Evolutionary conservation across 2,113 vertebrate genomes (phyloP).

Genomic region (Melanotaenia duboulayi): DNA sequence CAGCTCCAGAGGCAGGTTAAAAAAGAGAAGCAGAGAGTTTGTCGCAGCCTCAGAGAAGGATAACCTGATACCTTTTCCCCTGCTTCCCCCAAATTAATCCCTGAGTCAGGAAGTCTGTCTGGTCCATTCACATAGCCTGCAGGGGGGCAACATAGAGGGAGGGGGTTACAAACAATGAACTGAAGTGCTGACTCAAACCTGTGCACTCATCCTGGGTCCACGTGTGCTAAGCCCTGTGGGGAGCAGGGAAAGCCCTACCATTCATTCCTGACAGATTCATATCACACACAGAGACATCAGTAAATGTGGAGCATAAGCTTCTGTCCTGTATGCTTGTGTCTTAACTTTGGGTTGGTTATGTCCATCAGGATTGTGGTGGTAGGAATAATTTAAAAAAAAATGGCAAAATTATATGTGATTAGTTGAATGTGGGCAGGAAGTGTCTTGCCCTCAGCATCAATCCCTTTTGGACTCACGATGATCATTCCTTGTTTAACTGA

Average conservation of each 20-base stretch:
- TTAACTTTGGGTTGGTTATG: conserved; percentile 59
- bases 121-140: conserved; percentile 68
- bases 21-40: conserved; percentile 37
- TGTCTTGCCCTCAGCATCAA: conserved; percentile 46
- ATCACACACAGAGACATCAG: conserved; percentile 55
- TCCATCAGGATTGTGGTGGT: conserved; percentile 19
- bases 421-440: conserved; percentile 46
- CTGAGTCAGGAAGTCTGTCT: conserved; percentile 82
- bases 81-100: conserved; percentile 64
- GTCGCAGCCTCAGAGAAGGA: conserved; percentile 26
- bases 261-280: conserved; percentile 56
- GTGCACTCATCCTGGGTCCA: conserved; percentile 60
- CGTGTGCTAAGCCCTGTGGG: conserved; percentile 52
- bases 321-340: conserved; percentile 44
- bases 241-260: conserved; percentile 39
- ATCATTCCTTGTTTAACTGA: conserved; percentile 41
- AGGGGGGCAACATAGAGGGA: conserved; percentile 29
- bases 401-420: conserved; percentile 40
- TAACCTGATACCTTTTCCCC: conserved; percentile 39
- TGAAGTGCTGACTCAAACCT: conserved; percentile 78
- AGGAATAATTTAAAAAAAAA: conserved; percentile 42
- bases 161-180: conserved; percentile 68
- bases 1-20: conserved; percentile 28
- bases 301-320: conserved; percentile 42
- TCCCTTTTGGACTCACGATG: conserved; percentile 45